phyloP scores from a whole-genome alignment of 2,797 vertebrate genomes.

The Balearica regulorum region DNA sequence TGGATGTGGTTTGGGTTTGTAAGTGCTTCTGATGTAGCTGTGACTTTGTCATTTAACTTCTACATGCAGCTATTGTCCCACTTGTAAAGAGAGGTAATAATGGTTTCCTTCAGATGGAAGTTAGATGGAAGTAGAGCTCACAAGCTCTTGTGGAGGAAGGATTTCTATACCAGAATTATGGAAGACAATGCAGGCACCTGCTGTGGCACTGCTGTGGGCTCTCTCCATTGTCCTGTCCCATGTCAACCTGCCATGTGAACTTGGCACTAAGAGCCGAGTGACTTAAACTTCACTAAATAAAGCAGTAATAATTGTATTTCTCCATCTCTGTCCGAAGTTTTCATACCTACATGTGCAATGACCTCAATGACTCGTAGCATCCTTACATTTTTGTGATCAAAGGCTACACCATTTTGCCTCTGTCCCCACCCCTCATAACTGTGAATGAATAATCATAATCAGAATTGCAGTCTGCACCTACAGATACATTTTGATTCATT shows the following conservation, averaged over 20 bases:
- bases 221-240: neutral
- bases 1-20: neutral
- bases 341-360: neutral
- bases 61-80: neutral
- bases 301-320: neutral
- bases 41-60: neutral
- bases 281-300: neutral
- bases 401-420: neutral
- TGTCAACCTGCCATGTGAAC: fast-evolving
- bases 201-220: neutral
- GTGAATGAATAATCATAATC: neutral
- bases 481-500: neutral
- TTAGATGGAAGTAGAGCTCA: neutral
- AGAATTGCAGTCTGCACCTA: neutral
- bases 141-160: neutral
- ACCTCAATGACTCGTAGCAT: neutral
- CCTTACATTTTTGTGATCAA: neutral
- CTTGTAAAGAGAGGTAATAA: neutral
- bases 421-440: neutral
- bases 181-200: neutral
- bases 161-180: neutral
- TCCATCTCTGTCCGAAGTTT: neutral
- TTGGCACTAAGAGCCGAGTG: neutral
- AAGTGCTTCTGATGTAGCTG: neutral
- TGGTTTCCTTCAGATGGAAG: neutral